phyloP scores from a whole-genome alignment of 1,140 invertebrate species.

The Formica selysi region DNA sequence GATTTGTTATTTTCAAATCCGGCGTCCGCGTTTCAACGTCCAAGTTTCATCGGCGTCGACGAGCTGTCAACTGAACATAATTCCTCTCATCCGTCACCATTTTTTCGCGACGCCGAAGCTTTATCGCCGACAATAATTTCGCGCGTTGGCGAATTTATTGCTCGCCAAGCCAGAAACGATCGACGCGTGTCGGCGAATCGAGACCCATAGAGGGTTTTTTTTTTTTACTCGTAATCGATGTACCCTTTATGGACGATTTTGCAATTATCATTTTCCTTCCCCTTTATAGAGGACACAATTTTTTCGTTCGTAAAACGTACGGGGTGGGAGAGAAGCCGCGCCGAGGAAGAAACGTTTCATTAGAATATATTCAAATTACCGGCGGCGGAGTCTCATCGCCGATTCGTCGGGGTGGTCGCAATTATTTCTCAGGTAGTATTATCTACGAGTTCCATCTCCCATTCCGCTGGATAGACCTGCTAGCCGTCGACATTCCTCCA shows the following conservation, averaged over 20 bases:
- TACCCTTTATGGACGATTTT: conserved; percentile 25
- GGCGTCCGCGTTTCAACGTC: neutral
- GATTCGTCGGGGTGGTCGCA: conserved; percentile 69
- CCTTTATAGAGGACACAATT: conserved; percentile 11
- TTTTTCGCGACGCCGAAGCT: conserved; percentile 17
- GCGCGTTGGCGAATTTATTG: conserved; percentile 52
- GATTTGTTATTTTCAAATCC: conserved; percentile 31
- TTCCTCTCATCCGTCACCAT: conserved; percentile 39
- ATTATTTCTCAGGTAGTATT: conserved; percentile 75
- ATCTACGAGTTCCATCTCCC: conserved; percentile 56
- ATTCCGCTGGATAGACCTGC: conserved; percentile 61
- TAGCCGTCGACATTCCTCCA: conserved; percentile 32
- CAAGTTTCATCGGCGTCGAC: conserved; percentile 41
- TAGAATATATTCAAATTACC: conserved; percentile 77
- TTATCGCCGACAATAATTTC: conserved; percentile 45
- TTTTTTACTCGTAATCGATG: too few relatives aligned
- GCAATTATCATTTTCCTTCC: conserved; percentile 56
- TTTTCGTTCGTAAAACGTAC: conserved; percentile 23
- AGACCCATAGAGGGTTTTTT: neutral
- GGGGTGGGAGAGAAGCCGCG: neutral
- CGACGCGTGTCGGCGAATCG: conserved; percentile 11
- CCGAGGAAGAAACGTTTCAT: conserved; percentile 59
- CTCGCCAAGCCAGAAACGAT: conserved; percentile 37
- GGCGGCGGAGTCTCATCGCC: conserved; percentile 66
- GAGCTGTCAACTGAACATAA: conserved; percentile 47